phyloP scores from a whole-genome alignment of 2,888 invertebrate species.

The Pristionchus arcanus region DNA sequence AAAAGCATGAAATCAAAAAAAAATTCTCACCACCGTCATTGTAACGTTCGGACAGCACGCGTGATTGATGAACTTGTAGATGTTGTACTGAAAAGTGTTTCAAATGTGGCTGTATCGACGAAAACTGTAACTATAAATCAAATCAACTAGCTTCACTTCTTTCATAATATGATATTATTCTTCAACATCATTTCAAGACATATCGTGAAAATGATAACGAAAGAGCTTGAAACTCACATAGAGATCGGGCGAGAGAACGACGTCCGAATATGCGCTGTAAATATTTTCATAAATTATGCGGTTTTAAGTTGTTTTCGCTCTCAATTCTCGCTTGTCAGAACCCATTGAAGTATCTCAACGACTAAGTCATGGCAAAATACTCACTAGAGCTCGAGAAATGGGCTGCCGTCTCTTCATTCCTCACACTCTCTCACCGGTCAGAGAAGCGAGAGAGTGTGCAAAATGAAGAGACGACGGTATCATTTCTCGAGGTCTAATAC shows the following conservation, averaged over 20 bases:
- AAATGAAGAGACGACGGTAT: too few species aligned
- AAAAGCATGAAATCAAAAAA: not conserved
- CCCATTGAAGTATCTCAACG: too few species aligned
- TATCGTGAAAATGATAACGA: not conserved
- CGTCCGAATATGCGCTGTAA: not conserved
- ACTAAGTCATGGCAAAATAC: too few species aligned
- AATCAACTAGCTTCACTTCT: not conserved
- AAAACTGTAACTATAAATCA: not conserved
- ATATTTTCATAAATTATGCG: not conserved
- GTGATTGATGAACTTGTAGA: slow-evolving; percentile 4
- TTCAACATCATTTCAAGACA: not conserved
- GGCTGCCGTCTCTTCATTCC: too few species aligned
- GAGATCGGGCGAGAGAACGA: not conserved
- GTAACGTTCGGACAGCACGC: not conserved
- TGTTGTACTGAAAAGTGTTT: not conserved
- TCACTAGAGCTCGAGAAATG: too few species aligned
- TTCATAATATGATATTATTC: too few species aligned
- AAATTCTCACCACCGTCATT: not conserved
- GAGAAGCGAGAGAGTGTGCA: too few species aligned
- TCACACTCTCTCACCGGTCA: too few species aligned
- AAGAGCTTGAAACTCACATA: not conserved
- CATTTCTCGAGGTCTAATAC: not conserved
- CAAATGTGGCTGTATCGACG: too few species aligned
- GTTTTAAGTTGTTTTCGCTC: too few species aligned
- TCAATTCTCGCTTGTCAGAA: too few species aligned